Evolutionary conservation across 2,113 vertebrate species (phyloP), one percentile per base, ranked within the genome.

Genomic region (Empidonax traillii): DNA sequence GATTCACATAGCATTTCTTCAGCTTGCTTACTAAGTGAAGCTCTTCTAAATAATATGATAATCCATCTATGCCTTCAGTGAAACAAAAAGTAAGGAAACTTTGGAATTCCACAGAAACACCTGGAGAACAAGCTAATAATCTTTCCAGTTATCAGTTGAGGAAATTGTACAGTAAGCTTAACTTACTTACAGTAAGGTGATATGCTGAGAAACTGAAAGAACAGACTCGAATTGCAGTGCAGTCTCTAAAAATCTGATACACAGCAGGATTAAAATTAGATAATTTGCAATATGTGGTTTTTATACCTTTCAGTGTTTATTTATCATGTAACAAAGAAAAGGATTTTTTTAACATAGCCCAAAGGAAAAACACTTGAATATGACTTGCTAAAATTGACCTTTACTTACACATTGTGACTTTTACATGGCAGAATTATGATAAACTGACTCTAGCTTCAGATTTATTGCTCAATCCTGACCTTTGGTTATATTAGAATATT

Each of bases 341-440:
- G 15, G 12, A 30, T 19, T 46, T 41, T 73, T 85, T 94, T 84
- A 79, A 47, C 33, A 58, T 76, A 90, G 27, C 51, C 31, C 62
- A 85, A 71, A 95, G 51, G 78, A 67, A 95, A 95, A 97, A 92
- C 39, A 53, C 44, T 93, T 93, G 65, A 96, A 94, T 94, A 88
- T 88, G 62, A 95, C 82, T 89, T 97, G 84, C 95, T 97, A 97
- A 97, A 97, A 97, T 72, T 97, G 96, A 98, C 97, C 97, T 98
- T 98, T 98, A 87, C 92, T 68, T 96, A 84, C 68, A 68, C 51
- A 94, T 89, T 89, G 77, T 97, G 95, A 90, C 95, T 98, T 98
- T 98, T 98, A 97, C 79, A 97, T 97, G 94, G 88, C 95, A 94
- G 86, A 95, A 96, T 97, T 97, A 97, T 96, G 93, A 97, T 97